Evolutionary conservation across 1,140 invertebrate species (phyloP), one percentile per base, ranked within the genome.

Genomic region (Lordiphosa stackelbergi): DNA sequence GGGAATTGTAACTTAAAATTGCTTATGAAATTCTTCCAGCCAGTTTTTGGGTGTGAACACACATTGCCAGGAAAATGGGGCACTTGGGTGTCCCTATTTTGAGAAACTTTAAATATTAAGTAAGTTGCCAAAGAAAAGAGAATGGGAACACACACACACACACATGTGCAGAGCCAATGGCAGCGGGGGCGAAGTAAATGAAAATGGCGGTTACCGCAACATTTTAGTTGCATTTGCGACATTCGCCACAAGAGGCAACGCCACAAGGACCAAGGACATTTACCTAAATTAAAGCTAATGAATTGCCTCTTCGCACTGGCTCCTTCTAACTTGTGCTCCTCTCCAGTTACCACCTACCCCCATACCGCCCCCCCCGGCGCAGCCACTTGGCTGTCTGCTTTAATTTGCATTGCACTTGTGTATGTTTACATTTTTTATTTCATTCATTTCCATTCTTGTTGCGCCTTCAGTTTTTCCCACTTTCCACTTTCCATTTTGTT

Each of bases 201-300:
- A 66, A 53, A 73, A 69, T 71, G 77, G 69, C 66, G 68, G 72
- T 72, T 68, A 81, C 75, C 75, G 75, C 75, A 81, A 83, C 75
- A 81, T 81, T 81, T 81, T 83, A 81, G 75, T 81, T 81, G 77
- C 74, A 79, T 79, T 79, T 79, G 74, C 71, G 73, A 83, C 71
- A 56, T 47, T 83, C 68, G 56, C 77, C 77, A 71, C 77, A 83
- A 83, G 77, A 81, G 77, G 72, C 77, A 77, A 64, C 73, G 73
- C 77, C 77, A 66, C 77, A 83, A 83, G 73, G 64, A 84, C 77
- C 77, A 83, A 83, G 78, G 77, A 83, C 77, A 83, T 83, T 83
- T 83, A 83, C 77, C 77, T 84, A 83, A 83, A 83, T 83, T 83
- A 83, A 83, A 83, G 77, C 78, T 83, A 83, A 83, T 83, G 75